phyloP scores from a whole-genome alignment of 2,888 invertebrate species.

The Mesochorus sp. region DNA sequence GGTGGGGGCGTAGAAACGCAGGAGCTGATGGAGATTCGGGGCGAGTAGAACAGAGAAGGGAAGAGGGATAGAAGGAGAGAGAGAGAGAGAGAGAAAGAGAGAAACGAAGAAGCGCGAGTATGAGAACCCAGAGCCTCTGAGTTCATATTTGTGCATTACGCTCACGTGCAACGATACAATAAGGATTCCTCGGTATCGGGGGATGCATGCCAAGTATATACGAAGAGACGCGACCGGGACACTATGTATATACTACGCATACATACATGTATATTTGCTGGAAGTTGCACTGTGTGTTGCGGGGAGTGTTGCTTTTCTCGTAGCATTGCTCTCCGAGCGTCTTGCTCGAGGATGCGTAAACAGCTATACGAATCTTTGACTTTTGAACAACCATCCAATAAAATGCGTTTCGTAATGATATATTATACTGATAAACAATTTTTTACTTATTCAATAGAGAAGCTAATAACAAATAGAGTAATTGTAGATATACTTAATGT shows the following conservation, averaged over 20 bases:
- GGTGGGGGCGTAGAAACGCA: slow-evolving; percentile 10
- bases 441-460: neutral
- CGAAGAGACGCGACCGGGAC: slow-evolving; percentile 60
- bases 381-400: neutral
- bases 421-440: neutral
- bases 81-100: slow-evolving; percentile 57
- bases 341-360: neutral
- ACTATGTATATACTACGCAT: neutral
- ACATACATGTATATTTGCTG: slow-evolving; percentile 38
- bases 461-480: neutral
- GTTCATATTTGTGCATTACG: slow-evolving; percentile 81
- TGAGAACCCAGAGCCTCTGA: slow-evolving; percentile 73
- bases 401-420: neutral
- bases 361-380: slow-evolving; percentile 6
- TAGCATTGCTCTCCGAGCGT: slow-evolving; percentile 14
- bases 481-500: neutral
- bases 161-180: slow-evolving; percentile 82
- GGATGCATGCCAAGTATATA: slow-evolving; percentile 81
- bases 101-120: slow-evolving; percentile 50
- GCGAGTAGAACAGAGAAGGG: slow-evolving; percentile 30
- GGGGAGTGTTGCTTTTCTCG: too few relatives aligned
- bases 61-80: too few relatives aligned
- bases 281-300: slow-evolving; percentile 61
- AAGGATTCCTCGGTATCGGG: slow-evolving; percentile 81
- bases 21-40: slow-evolving; percentile 36